phyloP scores from a whole-genome alignment of 2,797 vertebrate genomes.

The Chaunax sp. region DNA sequence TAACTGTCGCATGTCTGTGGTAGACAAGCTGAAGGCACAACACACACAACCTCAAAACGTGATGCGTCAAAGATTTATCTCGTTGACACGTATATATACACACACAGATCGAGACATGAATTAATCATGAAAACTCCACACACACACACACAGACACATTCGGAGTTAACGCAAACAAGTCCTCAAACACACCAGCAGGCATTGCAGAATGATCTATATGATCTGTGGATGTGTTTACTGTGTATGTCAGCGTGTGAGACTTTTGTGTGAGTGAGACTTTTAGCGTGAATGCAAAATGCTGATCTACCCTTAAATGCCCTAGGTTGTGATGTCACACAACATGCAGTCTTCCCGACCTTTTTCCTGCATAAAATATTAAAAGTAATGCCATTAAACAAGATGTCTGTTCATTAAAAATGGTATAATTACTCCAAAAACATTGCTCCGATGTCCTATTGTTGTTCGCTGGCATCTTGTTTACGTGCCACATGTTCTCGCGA shows the following conservation, averaged over 20 bases:
- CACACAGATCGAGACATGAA: slow-evolving; percentile 45
- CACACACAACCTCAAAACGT: slow-evolving; percentile 44
- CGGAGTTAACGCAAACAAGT: slow-evolving; percentile 18
- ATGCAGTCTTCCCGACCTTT: too few relatives aligned
- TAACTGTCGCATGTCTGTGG: slow-evolving; percentile 50
- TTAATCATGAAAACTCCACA: slow-evolving; percentile 46
- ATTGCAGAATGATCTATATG: slow-evolving; percentile 32
- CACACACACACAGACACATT: slow-evolving; percentile 25
- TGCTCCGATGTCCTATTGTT: too few relatives aligned
- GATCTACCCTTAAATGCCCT: too few relatives aligned
- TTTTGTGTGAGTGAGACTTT: too few relatives aligned
- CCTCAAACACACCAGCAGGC: slow-evolving; percentile 7
- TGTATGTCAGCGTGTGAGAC: background rate
- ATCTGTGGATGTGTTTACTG: slow-evolving; percentile 25
- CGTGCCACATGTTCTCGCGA: too few relatives aligned
- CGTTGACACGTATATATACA: slow-evolving; percentile 39
- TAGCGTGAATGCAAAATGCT: too few relatives aligned
- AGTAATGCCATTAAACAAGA: too few relatives aligned
- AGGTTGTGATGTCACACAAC: too few relatives aligned
- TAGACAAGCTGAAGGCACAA: slow-evolving; percentile 50
- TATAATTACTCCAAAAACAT: too few relatives aligned
- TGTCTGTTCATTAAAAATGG: too few relatives aligned
- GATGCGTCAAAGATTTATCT: slow-evolving; percentile 59
- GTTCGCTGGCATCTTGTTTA: too few relatives aligned
- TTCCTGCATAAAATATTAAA: too few relatives aligned